Evolutionary conservation across 2,113 vertebrate genomes (phyloP), one percentile per base, ranked within the genome.

Genomic region (Cyprinus carpio): DNA sequence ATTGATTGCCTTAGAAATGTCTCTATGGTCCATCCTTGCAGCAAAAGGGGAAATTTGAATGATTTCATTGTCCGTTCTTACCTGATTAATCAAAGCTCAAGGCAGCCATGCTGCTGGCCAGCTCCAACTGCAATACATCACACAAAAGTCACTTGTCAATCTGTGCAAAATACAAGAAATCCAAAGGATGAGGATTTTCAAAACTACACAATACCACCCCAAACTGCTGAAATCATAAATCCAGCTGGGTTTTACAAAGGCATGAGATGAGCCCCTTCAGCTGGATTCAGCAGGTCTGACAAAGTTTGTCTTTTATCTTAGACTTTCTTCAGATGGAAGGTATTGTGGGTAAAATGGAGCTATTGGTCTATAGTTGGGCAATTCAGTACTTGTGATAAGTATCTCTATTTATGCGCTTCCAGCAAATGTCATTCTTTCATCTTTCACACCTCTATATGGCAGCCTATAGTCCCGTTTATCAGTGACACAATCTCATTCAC

Each of bases 341-440:
- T 2, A 46, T 69, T 81, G 34, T 69, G 72, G 25, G 54, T 60
- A 23, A 54, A 67, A 77, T 25, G 64, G 79, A 64, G 65, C 84
- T 84, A 62, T 84, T 87, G 71, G 82, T 79, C 89, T 85, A 86
- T 85, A 83, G 89, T 80, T 60, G 54, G 81, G 80, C 58, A 40
- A 86, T 89, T 89, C 80, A 88, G 46, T 40, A 67, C 13, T 69
- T 25, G 85, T 78, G 91, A 92, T 93, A 89, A 51, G 20, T 77
- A 92, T 92, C 90, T 91, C 88, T 85, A 90, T 88, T 82, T 65
- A 75, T 77, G 58, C 51, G 31, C 75, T 86, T 88, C 89, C 86
- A 88, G 87, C 69, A 74, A 83, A 84, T 88, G 87, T 88, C 81
- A 85, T 75, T 89, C 85, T 87, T 86, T 89, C 84, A 88, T 87